Percentiles rank a stretch among this genome's conserved stretches.
phyloP scores from a whole-genome alignment of 2,888 invertebrate genomes.

The Geophilus truncorum region DNA sequence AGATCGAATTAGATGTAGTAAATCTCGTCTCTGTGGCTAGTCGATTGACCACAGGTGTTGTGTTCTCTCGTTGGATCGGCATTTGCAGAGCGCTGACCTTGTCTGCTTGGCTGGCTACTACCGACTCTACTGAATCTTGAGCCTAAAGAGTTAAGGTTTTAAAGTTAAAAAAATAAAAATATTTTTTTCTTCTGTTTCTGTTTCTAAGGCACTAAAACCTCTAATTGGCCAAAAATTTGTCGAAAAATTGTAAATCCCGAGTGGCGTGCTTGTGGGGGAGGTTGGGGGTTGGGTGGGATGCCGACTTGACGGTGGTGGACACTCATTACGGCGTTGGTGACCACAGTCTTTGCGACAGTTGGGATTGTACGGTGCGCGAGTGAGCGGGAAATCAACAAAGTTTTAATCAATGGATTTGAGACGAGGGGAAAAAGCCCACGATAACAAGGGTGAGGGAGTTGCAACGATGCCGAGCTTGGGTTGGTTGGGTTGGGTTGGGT shows the following conservation, averaged over 20 bases:
- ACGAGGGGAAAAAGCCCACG: slow-evolving; percentile 12
- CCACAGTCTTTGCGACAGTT: not conserved
- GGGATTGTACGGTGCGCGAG: not conserved
- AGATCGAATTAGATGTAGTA: slow-evolving; percentile 20
- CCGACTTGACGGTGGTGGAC: not conserved
- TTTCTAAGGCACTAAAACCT: slow-evolving; percentile 8
- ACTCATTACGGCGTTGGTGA: slow-evolving; percentile 21
- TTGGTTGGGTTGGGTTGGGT: not conserved
- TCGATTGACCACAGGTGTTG: slow-evolving; percentile 27
- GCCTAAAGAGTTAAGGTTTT: not conserved
- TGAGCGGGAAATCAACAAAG: slow-evolving; percentile 33
- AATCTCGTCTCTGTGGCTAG: slow-evolving; percentile 19
- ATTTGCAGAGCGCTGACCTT: not conserved
- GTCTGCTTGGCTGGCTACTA: not conserved
- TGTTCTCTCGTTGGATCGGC: slow-evolving; percentile 7
- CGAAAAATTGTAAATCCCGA: slow-evolving; percentile 32
- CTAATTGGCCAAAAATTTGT: slow-evolving; percentile 34
- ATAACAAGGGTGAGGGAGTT: slow-evolving; percentile 32
- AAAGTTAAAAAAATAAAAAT: not conserved
- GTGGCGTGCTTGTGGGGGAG: not conserved
- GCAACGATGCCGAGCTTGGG: not conserved
- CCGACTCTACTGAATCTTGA: not conserved
- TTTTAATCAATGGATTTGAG: slow-evolving; percentile 32
- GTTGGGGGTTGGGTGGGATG: not conserved
- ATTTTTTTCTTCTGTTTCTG: not conserved